phyloP scores from a whole-genome alignment of 2,113 vertebrate species.

The Tragulus kanchil region DNA sequence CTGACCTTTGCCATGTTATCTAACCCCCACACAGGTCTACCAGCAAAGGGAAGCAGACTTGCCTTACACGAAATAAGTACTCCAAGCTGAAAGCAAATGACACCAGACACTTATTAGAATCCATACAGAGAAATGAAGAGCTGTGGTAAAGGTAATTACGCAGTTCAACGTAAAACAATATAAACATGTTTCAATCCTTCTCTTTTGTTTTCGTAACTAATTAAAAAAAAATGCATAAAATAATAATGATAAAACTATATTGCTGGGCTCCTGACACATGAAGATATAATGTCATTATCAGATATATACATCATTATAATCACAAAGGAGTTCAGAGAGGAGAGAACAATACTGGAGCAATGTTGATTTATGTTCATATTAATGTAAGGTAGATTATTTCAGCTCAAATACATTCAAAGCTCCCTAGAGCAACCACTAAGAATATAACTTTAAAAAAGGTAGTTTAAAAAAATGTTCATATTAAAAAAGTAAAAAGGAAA shows the following conservation, averaged over 20 bases:
- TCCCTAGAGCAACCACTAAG: background rate
- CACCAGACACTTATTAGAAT: background rate
- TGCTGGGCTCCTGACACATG: background rate
- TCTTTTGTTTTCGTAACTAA: background rate
- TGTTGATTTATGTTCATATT: conserved; percentile 29
- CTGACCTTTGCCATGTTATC: background rate
- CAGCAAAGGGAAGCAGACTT: background rate
- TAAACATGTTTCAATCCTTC: background rate
- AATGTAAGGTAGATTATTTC: background rate
- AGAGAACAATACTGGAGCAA: background rate
- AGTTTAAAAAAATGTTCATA: background rate
- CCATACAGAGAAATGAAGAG: background rate
- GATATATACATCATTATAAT: background rate
- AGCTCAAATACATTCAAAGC: background rate
- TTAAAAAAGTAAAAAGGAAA: too few species aligned
- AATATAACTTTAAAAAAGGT: background rate
- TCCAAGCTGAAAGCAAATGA: conserved; percentile 26
- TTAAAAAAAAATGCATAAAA: background rate
- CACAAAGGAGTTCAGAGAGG: background rate
- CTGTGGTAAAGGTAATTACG: background rate
- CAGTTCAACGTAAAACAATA: background rate
- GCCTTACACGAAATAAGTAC: background rate
- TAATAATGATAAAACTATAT: background rate
- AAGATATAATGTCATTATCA: background rate
- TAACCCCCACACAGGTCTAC: background rate